Evolutionary conservation across 1,140 invertebrate genomes (phyloP), one percentile per base, ranked within the genome.

Genomic region (Aphaenogaster ashmeadi): DNA sequence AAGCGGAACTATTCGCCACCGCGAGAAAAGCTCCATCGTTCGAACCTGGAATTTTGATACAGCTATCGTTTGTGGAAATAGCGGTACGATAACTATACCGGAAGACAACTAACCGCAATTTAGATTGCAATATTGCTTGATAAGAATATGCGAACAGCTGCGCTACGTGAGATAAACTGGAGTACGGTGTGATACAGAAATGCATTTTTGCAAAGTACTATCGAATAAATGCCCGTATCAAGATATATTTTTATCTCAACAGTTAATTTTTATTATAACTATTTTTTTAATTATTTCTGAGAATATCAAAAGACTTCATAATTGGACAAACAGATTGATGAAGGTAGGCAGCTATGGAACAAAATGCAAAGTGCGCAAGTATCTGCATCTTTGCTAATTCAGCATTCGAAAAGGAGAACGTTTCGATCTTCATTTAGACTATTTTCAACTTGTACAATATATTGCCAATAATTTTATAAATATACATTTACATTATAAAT

Each of bases 91-190:
- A 79, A 33, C 38, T 50, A 11, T 36, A 33, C 72, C 88, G 89
- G 89, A 66, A 50, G 13, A 66, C 27, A 41, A 18, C 8, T 13
- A 18, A 88, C 88, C 88, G 21, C 88, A 75, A 52, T 87, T 78
- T 78, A 88, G 47, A 90, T 77, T 86, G 1, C 7, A 18, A 72
- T 52, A 15, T 44, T 58, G 2, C 18, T 74, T 62, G 56, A 84
- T 84, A 84, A 75, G 27, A 1, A 21, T 74, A 75, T 62, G 27
- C 18, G 18, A 58, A 47, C 41, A 75, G n/a, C 21, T 60, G 41
- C 56, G 3, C 38, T 21, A 58, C 7, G 0, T 41, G 9, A 54
- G 50, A 41, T 81, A 81, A 54, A 52, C 38, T 21, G 21, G 11
- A 44, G 21, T 7, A 60, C 11, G 2, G 13, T 69, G 11, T 38